A percentile compares a stretch with the other conserved stretches of the same genome.
These are phyloP conservation scores for Octodonta nipae DNA, from an alignment of 2,888 invertebrate species.

Conservation along the genomic window DNA sequence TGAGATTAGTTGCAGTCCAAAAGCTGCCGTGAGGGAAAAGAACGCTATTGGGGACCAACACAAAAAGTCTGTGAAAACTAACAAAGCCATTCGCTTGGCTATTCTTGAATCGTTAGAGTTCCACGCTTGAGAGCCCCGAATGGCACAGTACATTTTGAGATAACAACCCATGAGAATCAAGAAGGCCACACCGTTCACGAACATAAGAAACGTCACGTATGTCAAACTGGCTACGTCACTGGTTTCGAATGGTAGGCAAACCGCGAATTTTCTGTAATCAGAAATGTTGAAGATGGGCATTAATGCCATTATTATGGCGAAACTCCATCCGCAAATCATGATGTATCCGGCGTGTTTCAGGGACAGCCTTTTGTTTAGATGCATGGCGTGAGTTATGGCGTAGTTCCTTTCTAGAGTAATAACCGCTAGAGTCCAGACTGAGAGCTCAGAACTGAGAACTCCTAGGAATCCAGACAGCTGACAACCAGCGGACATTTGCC, in stretches of 20 bases:
- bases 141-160: conserved; percentile 93
- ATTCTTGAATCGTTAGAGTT: conserved; percentile 93
- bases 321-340: conserved; percentile 87
- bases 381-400: conserved; percentile 95
- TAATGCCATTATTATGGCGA: conserved; percentile 73
- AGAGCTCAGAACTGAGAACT: conserved; percentile 83
- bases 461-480: conserved; percentile 89
- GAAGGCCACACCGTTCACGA: conserved; percentile 87
- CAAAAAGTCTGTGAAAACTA: conserved; percentile 92
- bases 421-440: conserved; percentile 89
- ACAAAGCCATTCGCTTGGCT: conserved; percentile 88
- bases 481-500: conserved; percentile 92
- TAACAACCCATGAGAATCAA: conserved; percentile 91
- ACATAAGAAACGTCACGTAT: conserved; percentile 82
- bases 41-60: conserved; percentile 98
- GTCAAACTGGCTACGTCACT: conserved; percentile 62
- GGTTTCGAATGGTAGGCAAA: conserved; percentile 89
- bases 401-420: conserved; percentile 92
- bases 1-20: conserved; percentile 79
- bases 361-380: conserved; percentile 85
- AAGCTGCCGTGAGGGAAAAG: conserved; percentile 84
- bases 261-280: conserved; percentile 91
- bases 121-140: conserved; percentile 93
- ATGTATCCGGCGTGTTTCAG: conserved; percentile 81
- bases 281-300: conserved; percentile 84